Evolutionary conservation across 2,888 invertebrate species (phyloP), one percentile per base, ranked within the genome.

Genomic region (Dastarcus helophoroides): DNA sequence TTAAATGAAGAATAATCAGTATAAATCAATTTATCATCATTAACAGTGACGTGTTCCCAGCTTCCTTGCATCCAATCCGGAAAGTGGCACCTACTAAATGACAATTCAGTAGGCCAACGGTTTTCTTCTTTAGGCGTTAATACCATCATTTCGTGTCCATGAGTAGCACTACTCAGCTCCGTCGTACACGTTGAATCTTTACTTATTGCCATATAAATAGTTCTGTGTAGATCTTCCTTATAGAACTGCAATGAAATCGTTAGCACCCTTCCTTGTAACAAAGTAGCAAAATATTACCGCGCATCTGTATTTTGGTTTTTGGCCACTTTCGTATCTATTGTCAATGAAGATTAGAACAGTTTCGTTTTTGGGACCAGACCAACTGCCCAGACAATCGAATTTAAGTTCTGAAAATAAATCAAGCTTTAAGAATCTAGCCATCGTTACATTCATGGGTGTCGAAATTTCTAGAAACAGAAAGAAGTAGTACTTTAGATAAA

Each of bases 351-450:
- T 69, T 33, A 76, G 51, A 51, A 68, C 76, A 16, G 63, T 63
- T 42, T 73, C 66, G 12, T 67, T 65, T 37, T 65, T 62, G 4
- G 63, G 56, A 7, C 69, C 70, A 35, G 64, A 60, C 77, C 77
- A 77, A 44, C 69, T 68, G 14, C 73, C 77, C 39, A 77, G 54
- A 50, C 77, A 77, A 41, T 73, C 68, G 45, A 73, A 72, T 32
- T 63, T 67, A 32, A 72, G 59, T 44, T 71, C 73, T 69, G 52
- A 27, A 46, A 41, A 38, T 41, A 25, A 31, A 14, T n/a, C 14
- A 19, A 5, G 8, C 19, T 17, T 8, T 17, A n/a, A n/a, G n/a
- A n/a, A n/a, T n/a, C n/a, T n/a, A n/a, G n/a, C n/a, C n/a, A n/a
- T n/a, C n/a, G n/a, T n/a, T n/a, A n/a, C n/a, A n/a, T n/a, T n/a